Percentiles rank a stretch among this genome's conserved stretches.
Evolutionary conservation across 2,797 vertebrate genomes (phyloP).

Genomic region (Poliocrania exsul): DNA sequence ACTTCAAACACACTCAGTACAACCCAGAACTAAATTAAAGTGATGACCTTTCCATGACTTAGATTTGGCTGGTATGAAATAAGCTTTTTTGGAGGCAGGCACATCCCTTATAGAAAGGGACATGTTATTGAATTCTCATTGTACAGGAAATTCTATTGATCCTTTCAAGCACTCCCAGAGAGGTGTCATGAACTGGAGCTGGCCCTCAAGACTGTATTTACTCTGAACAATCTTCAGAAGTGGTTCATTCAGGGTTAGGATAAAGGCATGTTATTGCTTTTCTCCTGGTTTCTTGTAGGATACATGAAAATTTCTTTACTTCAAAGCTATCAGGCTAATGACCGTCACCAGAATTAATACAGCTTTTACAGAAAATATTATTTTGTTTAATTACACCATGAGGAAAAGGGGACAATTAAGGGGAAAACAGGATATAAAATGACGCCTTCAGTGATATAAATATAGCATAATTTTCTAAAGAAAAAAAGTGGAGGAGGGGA

Average conservation of each 20-base stretch:
- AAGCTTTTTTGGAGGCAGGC: background rate
- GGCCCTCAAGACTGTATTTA: background rate
- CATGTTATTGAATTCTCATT: background rate
- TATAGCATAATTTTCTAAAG: background rate
- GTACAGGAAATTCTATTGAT: background rate
- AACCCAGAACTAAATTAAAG: background rate
- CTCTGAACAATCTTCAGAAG: background rate
- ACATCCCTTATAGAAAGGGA: background rate
- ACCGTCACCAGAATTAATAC: background rate
- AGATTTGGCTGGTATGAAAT: background rate
- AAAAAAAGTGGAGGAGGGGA: no score
- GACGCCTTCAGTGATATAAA: background rate
- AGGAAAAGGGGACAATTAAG: background rate
- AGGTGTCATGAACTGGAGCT: background rate
- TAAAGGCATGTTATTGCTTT: background rate
- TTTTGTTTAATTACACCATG: background rate
- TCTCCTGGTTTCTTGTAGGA: background rate
- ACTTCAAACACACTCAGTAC: background rate
- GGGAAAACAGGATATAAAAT: background rate
- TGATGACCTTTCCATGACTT: background rate
- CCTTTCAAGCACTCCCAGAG: background rate
- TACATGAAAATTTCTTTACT: background rate
- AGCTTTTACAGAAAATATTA: background rate
- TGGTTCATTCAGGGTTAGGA: background rate
- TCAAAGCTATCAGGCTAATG: background rate